These are phyloP conservation scores for Zygaena filipendulae DNA, from an alignment of 2,888 invertebrate genomes.

Conservation along the genomic window DNA sequence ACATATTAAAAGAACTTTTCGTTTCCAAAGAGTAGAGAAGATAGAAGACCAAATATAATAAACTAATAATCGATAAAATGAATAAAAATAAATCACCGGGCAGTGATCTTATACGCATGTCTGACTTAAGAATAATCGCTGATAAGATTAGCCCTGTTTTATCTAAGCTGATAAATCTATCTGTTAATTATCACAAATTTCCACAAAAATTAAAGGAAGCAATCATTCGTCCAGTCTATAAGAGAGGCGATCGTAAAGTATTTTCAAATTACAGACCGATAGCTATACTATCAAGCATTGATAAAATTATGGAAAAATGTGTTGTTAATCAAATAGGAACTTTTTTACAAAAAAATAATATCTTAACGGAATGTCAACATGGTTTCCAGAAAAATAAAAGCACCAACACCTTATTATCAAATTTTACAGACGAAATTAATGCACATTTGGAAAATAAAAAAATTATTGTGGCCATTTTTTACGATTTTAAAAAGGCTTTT, in stretches of 20 bases:
- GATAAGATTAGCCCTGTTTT: slow-evolving; percentile 8
- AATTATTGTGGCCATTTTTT: no score
- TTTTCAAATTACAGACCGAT: neutral
- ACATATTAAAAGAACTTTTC: no score
- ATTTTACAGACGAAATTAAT: no score
- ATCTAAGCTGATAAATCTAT: slow-evolving; percentile 9
- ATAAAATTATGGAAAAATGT: no score
- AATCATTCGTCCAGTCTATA: neutral
- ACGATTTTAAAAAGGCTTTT: no score
- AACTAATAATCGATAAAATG: slow-evolving; percentile 7
- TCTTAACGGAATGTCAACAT: no score
- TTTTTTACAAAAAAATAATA: no score
- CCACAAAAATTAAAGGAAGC: slow-evolving; percentile 2
- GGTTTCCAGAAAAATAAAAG: no score
- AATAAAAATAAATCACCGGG: slow-evolving; percentile 10
- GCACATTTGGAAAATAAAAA: no score
- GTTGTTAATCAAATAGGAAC: no score
- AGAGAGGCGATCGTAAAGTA: neutral
- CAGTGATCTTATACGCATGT: slow-evolving; percentile 12
- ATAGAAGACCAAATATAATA: slow-evolving; percentile 4
- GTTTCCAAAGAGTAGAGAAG: no score
- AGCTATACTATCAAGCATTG: slow-evolving; percentile 1
- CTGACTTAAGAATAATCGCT: slow-evolving; percentile 3
- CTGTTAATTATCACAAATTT: slow-evolving; percentile 3
- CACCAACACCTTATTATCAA: no score